These are phyloP conservation scores for Anguilla japonica DNA, from an alignment of 2,113 vertebrate species.

Conservation along the genomic window DNA sequence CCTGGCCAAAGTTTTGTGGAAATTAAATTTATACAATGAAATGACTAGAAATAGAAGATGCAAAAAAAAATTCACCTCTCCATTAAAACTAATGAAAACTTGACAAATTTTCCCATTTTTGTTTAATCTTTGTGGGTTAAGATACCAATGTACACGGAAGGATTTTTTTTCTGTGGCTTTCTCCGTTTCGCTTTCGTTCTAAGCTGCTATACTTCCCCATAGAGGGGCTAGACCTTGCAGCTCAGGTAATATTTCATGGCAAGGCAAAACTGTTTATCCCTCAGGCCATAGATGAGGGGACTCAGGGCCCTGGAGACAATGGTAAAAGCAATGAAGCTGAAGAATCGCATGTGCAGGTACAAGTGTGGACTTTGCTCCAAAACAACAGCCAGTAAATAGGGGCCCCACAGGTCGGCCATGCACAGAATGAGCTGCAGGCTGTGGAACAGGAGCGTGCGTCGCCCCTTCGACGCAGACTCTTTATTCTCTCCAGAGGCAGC, in stretches of 20 bases:
- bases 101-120: no score
- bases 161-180: background rate
- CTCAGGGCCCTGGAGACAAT: constrained; percentile 47
- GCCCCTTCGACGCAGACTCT: constrained; percentile 41
- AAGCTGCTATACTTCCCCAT: background rate
- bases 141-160: no score
- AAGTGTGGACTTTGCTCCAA: constrained; percentile 25
- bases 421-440: constrained; percentile 51
- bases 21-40: no score
- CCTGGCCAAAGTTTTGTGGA: no score
- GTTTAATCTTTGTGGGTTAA: no score
- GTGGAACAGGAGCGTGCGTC: constrained; percentile 49
- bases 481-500: constrained; percentile 38
- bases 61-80: no score
- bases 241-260: constrained; percentile 28
- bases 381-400: constrained; percentile 37
- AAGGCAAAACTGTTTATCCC: constrained; percentile 44
- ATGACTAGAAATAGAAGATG: no score
- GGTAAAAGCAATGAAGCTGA: constrained; percentile 47
- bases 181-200: background rate
- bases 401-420: constrained; percentile 37
- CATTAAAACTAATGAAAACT: no score
- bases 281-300: constrained; percentile 52
- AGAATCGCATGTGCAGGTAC: constrained; percentile 31
- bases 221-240: constrained; percentile 28